These are phyloP conservation scores for Brachyistius frenatus DNA, from an alignment of 2,113 vertebrate genomes.

Conservation along the genomic window DNA sequence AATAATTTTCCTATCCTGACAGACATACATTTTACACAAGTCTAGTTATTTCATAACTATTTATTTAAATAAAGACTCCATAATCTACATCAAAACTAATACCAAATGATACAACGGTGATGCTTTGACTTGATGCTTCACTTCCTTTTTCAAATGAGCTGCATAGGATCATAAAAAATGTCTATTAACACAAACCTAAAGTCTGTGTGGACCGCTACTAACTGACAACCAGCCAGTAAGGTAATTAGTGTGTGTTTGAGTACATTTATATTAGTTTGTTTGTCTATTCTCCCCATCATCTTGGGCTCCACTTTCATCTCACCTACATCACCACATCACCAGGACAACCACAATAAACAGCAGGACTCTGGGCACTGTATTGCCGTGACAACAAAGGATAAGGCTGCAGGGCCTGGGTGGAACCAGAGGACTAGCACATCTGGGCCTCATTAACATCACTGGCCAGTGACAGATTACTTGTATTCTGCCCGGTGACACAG, in stretches of 20 bases:
- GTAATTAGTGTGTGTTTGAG: neutral
- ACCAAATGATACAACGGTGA: too few relatives aligned
- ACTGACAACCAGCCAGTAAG: neutral
- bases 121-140: too few relatives aligned
- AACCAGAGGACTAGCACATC: conserved; percentile 55
- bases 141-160: neutral
- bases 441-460: conserved; percentile 57
- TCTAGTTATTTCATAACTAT: too few relatives aligned
- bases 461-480: conserved; percentile 60
- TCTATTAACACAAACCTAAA: neutral
- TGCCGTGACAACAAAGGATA: conserved; percentile 30
- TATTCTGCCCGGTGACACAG: conserved; percentile 34
- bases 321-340: conserved; percentile 33
- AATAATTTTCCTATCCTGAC: too few relatives aligned
- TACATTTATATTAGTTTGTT: neutral
- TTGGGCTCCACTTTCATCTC: conserved; percentile 34
- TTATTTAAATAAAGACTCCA: too few relatives aligned
- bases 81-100: too few relatives aligned
- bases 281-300: neutral
- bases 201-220: neutral
- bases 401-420: neutral
- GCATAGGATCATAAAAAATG: neutral
- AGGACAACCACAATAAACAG: conserved; percentile 58
- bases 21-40: too few relatives aligned
- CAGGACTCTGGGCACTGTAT: conserved; percentile 50